These are phyloP conservation scores for Cheiracanthium punctorium DNA, from an alignment of 2,888 invertebrate genomes.

Conservation along the genomic window DNA sequence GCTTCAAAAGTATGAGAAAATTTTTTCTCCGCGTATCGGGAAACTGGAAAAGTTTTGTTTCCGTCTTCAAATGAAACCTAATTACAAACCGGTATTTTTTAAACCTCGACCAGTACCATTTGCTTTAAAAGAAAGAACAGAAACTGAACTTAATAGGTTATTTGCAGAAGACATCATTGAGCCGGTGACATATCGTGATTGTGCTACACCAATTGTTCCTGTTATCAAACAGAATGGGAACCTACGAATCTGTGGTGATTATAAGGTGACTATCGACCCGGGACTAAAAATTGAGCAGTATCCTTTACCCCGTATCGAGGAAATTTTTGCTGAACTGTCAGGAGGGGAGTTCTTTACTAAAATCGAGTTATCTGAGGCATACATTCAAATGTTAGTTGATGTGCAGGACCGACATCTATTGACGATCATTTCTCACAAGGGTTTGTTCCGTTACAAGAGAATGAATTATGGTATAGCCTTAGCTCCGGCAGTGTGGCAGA, in stretches of 20 bases:
- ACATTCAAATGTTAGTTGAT: constrained; percentile 75
- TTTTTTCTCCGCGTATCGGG: constrained; percentile 40
- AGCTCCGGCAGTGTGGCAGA: constrained; percentile 73
- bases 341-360: too few species aligned
- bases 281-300: constrained; percentile 73
- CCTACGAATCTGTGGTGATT: too few species aligned
- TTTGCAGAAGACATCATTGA: constrained; percentile 42
- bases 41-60: constrained; percentile 42
- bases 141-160: constrained; percentile 39
- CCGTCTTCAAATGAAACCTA: constrained; percentile 43
- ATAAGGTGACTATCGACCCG: constrained; percentile 72
- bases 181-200: constrained; percentile 42
- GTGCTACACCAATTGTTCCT: constrained; percentile 44
- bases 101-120: constrained; percentile 47
- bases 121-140: constrained; percentile 44
- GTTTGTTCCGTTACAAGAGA: constrained; percentile 74
- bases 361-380: constrained; percentile 74
- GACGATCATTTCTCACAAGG: constrained; percentile 75
- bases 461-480: constrained; percentile 74
- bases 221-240: too few species aligned
- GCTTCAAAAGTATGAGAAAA: constrained; percentile 34
- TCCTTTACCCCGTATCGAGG: constrained; percentile 70
- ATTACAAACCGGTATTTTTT: constrained; percentile 41
- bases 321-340: too few species aligned
- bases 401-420: constrained; percentile 73